Percentiles rank a stretch among this genome's conserved stretches.
Conservation (phyloP, 37 sponge, comb jelly and placozoan species). For the Hormiphora californensis region DNA sequence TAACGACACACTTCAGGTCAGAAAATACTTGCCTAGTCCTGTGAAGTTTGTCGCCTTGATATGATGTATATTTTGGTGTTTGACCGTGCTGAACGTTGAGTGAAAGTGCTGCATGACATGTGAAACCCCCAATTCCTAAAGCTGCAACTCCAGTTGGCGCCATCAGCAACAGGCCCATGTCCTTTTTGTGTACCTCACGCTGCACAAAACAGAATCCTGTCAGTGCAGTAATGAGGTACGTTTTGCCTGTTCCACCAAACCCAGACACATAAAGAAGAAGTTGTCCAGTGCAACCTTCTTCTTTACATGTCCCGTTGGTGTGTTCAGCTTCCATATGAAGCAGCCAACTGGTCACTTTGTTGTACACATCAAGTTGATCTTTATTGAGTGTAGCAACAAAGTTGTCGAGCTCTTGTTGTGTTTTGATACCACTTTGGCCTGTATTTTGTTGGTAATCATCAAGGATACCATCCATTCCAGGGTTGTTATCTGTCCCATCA, state of each 20-base stretch:
- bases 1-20: slow-evolving; percentile 57
- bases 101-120: slow-evolving; percentile 55
- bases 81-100: slow-evolving; percentile 60
- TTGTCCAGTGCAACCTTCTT: slow-evolving; percentile 56
- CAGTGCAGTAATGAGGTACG: slow-evolving; percentile 57
- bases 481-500: neutral
- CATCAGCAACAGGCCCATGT: neutral
- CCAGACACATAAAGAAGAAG: slow-evolving; percentile 57
- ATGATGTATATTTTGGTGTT: slow-evolving; percentile 59
- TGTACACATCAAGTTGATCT: neutral
- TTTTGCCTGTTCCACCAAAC: slow-evolving; percentile 62
- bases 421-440: neutral
- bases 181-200: neutral
- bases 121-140: slow-evolving; percentile 55
- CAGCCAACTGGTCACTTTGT: neutral
- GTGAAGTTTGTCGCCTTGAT: slow-evolving; percentile 56
- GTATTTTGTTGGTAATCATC: neutral
- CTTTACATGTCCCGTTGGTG: neutral
- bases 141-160: slow-evolving; percentile 62
- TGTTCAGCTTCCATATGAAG: neutral
- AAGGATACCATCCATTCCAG: neutral
- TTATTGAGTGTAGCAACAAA: neutral
- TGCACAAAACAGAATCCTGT: neutral
- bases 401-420: neutral
- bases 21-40: slow-evolving; percentile 50